Evolutionary conservation across 2,113 vertebrate species (phyloP).

Genomic region (Stercorarius parasiticus): DNA sequence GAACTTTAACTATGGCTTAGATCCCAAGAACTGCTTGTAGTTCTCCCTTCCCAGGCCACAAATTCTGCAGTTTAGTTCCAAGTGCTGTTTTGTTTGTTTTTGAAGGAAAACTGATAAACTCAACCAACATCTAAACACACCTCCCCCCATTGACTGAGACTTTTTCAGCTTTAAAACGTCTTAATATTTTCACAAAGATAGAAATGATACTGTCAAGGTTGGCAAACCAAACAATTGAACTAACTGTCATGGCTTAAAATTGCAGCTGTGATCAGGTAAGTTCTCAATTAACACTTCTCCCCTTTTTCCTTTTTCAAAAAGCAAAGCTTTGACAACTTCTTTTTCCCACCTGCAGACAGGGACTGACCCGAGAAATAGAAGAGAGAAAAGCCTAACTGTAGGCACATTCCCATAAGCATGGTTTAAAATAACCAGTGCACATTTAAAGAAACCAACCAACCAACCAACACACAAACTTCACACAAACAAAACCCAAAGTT

Average conservation of each 20-base stretch:
- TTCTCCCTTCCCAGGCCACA: neutral
- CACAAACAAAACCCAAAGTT: neutral
- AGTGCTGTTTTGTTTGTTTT: neutral
- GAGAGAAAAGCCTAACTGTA: constrained; percentile 61
- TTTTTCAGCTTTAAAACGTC: neutral
- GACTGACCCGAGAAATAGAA: constrained; percentile 64
- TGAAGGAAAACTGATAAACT: neutral
- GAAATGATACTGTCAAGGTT: constrained; percentile 74
- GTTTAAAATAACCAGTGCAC: neutral
- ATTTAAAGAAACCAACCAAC: neutral
- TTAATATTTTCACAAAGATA: constrained; percentile 1
- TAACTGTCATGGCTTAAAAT: constrained; percentile 69
- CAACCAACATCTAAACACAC: neutral
- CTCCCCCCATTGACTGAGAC: neutral
- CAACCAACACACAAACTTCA: neutral
- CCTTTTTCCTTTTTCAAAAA: constrained; percentile 63
- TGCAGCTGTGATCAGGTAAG: constrained; percentile 42
- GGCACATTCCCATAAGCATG: constrained; percentile 1
- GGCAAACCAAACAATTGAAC: constrained; percentile 76
- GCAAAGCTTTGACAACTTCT: constrained; percentile 59
- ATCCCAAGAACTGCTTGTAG: constrained; percentile 9
- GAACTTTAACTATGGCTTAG: neutral
- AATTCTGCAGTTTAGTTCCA: neutral
- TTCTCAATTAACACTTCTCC: constrained; percentile 60
- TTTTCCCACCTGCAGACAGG: constrained; percentile 69